Evolutionary conservation across 2,888 invertebrate species (phyloP), one percentile per base, ranked within the genome.

Genomic region (Idaea biselata): DNA sequence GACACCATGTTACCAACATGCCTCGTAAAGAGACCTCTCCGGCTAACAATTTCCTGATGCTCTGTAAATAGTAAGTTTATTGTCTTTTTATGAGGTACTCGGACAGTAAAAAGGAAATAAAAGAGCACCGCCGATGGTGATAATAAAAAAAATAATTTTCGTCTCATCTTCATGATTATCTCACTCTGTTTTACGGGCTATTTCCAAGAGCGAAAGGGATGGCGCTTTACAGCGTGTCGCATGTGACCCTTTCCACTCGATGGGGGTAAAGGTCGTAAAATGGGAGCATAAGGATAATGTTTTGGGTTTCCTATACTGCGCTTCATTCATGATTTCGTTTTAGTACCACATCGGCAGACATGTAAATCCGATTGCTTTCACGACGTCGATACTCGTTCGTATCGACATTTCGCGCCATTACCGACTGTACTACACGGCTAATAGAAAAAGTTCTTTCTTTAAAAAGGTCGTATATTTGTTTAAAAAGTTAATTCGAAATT

Each of bases 41-140:
- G 89, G 83, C 91, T 92, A 92, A 92, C 92, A 92, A 92, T 92
- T 92, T 92, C 92, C 92, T 91, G 92, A 92, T 92, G 92, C 92
- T 91, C 93, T 93, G 92, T 93, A 93, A 93, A 93, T 93, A 93
- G 92, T 92, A 92, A 92, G 91, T 93, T 93, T 93, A 93, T 89
- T 92, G 92, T 92, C 89, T 91, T 93, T 93, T 93, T 93, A 93
- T 93, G 93, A 93, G 93, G 92, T 93, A 93, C 93, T 93, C 91
- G 89, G 91, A 91, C 91, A 92, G 91, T 93, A 93, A 93, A 93
- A 93, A 93, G 89, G 93, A 92, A 93, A 93, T 93, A 93, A 93
- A 93, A 93, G 91, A 90, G 93, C 92, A 91, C 92, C 92, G 91
- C 93, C 91, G 92, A 90, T 92, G 91, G 93, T 89, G 93, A 91